These are phyloP conservation scores for Lobophora halterata DNA, from an alignment of 2,888 invertebrate genomes.

Conservation along the genomic window DNA sequence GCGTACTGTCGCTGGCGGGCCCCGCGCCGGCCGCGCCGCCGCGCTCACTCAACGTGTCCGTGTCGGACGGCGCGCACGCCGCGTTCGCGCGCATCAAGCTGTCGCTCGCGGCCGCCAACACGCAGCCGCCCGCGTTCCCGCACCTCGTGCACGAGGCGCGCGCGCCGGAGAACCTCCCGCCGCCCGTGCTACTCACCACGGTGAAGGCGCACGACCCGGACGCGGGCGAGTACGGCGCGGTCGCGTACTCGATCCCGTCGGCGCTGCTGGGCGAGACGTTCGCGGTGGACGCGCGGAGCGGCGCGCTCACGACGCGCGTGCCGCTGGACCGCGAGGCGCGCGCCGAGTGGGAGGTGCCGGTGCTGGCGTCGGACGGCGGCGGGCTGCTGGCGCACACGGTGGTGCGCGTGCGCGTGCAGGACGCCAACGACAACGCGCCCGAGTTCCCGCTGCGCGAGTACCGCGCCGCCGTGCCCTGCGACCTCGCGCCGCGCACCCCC, in stretches of 20 bases:
- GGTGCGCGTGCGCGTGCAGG: slow-evolving; percentile 89
- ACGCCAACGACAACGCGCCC: slow-evolving; percentile 92
- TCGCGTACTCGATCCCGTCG: slow-evolving; percentile 90
- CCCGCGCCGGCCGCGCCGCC: slow-evolving; percentile 78
- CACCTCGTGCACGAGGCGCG: slow-evolving; percentile 89
- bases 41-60: slow-evolving; percentile 91
- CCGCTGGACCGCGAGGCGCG: slow-evolving; percentile 88
- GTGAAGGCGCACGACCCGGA: slow-evolving; percentile 92
- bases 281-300: slow-evolving; percentile 85
- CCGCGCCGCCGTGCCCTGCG: slow-evolving; percentile 84
- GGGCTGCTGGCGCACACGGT: slow-evolving; percentile 87
- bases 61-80: slow-evolving; percentile 97
- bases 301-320: slow-evolving; percentile 85
- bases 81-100: slow-evolving; percentile 92
- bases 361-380: slow-evolving; percentile 91
- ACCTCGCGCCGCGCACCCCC: slow-evolving; percentile 53
- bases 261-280: slow-evolving; percentile 86
- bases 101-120: slow-evolving; percentile 88
- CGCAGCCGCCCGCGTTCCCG: slow-evolving; percentile 88
- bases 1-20: slow-evolving; percentile 53
- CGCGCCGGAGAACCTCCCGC: slow-evolving; percentile 89
- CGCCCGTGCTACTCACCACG: slow-evolving; percentile 87
- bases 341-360: slow-evolving; percentile 81
- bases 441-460: slow-evolving; percentile 88
- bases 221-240: slow-evolving; percentile 86